Evolutionary conservation across 2,888 invertebrate genomes (phyloP).

Genomic region (Tipula unca): DNA sequence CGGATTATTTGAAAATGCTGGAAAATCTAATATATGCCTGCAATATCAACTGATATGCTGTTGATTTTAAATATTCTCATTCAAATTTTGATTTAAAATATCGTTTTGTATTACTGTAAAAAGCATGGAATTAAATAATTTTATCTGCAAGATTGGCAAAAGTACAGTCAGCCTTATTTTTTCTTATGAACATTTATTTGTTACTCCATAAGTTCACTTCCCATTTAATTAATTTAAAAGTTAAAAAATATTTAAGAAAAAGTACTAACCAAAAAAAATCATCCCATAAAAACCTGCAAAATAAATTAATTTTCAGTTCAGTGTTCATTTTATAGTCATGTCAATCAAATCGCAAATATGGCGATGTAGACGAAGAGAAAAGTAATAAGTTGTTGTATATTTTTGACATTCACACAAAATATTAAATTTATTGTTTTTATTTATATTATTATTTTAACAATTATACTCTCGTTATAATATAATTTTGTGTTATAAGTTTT

Average conservation of each 20-base stretch:
- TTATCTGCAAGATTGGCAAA: too few relatives aligned
- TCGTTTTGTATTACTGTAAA: too few relatives aligned
- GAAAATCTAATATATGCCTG: too few relatives aligned
- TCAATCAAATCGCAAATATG: conserved; percentile 4
- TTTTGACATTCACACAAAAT: neutral
- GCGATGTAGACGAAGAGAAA: neutral
- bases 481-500: neutral
- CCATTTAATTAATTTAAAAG: neutral
- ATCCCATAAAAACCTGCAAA: neutral
- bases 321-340: neutral
- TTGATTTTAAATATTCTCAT: too few relatives aligned
- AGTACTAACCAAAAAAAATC: neutral
- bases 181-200: too few relatives aligned
- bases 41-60: too few relatives aligned
- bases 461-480: neutral
- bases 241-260: neutral
- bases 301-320: neutral
- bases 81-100: too few relatives aligned
- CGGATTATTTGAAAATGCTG: too few relatives aligned
- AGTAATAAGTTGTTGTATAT: neutral
- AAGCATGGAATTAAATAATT: too few relatives aligned
- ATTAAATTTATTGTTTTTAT: neutral
- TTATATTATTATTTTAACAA: neutral
- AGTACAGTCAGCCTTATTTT: too few relatives aligned
- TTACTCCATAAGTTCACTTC: neutral